These are phyloP conservation scores for Bombyx huttoni DNA, from an alignment of 2,888 invertebrate species.

Conservation along the genomic window DNA sequence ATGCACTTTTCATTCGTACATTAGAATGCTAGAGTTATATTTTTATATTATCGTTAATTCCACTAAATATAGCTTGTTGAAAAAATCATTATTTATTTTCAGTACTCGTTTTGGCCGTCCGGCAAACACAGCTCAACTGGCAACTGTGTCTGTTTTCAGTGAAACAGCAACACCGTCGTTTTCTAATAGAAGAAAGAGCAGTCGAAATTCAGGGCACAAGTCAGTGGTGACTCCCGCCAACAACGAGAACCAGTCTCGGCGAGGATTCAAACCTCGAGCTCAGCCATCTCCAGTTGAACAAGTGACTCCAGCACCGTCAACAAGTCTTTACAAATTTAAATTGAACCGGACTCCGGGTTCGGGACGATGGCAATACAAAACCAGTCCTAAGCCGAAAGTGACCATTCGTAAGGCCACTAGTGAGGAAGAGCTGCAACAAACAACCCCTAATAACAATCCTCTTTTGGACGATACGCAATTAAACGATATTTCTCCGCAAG, in stretches of 20 bases:
- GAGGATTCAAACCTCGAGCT: conserved; percentile 79
- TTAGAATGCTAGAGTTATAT: background rate
- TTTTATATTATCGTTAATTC: background rate
- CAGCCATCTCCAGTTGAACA: conserved; percentile 72
- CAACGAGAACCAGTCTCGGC: conserved; percentile 61
- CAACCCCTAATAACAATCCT: conserved; percentile 55
- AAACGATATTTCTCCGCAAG: conserved; percentile 71
- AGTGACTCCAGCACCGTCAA: conserved; percentile 58
- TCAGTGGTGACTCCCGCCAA: conserved; percentile 49
- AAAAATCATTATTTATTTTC: conserved; percentile 38
- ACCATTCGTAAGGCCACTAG: conserved; percentile 80
- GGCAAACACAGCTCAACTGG: conserved; percentile 71
- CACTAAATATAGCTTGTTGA: conserved; percentile 6
- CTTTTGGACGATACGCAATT: conserved; percentile 53
- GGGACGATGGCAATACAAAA: conserved; percentile 93
- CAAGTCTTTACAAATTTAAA: conserved; percentile 84
- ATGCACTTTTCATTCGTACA: background rate
- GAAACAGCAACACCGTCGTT: conserved; percentile 65
- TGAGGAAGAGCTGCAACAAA: conserved; percentile 59
- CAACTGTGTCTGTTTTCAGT: conserved; percentile 78
- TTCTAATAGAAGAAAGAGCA: conserved; percentile 67
- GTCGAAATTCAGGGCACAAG: conserved; percentile 54
- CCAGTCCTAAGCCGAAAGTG: conserved; percentile 88
- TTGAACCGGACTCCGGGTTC: conserved; percentile 85
- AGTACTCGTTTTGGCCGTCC: conserved; percentile 60